Percentiles rank a stretch among this genome's conserved stretches.
Conservation (phyloP, 1,140 invertebrate species). For the Chrysopa pallens region DNA sequence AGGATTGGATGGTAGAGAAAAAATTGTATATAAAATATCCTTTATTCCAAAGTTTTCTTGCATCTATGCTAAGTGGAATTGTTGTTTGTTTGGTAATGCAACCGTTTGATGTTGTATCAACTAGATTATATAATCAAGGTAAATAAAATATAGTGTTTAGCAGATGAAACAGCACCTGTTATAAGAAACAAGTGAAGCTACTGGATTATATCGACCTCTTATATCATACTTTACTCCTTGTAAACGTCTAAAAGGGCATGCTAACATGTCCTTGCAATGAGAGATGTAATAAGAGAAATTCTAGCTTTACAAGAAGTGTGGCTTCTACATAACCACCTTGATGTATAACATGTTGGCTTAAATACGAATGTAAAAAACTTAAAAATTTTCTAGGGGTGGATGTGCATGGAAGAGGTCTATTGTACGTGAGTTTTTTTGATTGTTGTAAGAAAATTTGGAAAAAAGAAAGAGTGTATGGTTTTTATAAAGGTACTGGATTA, state of each 20-base stretch:
- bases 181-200: too few relatives aligned
- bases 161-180: too few relatives aligned
- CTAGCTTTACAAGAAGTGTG: too few relatives aligned
- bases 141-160: too few relatives aligned
- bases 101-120: constrained; percentile 80
- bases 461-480: constrained; percentile 54
- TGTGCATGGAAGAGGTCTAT: constrained; percentile 32
- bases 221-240: too few relatives aligned
- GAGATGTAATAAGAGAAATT: too few relatives aligned
- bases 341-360: too few relatives aligned
- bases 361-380: too few relatives aligned
- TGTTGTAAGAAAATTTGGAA: constrained; percentile 52
- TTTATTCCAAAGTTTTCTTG: constrained; percentile 47
- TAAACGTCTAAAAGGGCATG: too few relatives aligned
- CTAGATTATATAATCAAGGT: constrained; percentile 77
- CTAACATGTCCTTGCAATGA: too few relatives aligned
- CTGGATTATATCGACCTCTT: too few relatives aligned
- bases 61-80: constrained; percentile 60
- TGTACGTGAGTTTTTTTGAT: constrained; percentile 53
- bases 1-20: constrained; percentile 37
- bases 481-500: constrained; percentile 72
- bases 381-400: constrained; percentile 17
- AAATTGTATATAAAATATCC: constrained; percentile 34
- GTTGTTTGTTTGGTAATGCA: constrained; percentile 67
- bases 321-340: too few relatives aligned